Conservation (phyloP, 2,888 invertebrate species). For the Ophioninae sp. region DNA sequence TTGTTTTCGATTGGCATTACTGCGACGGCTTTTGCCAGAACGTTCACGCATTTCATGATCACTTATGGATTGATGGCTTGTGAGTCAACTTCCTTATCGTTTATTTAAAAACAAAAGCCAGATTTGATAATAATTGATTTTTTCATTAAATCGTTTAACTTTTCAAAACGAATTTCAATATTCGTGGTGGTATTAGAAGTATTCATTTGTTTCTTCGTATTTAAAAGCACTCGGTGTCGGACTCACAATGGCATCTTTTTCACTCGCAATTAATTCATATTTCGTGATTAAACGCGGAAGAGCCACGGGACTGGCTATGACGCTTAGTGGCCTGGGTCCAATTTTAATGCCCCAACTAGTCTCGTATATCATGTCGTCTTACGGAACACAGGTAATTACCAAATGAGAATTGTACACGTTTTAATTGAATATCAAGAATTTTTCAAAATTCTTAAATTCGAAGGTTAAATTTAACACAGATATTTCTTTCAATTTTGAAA, state of each 20-base stretch:
- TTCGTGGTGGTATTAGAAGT: neutral
- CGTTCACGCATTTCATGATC: conserved; percentile 84
- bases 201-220: conserved; percentile 72
- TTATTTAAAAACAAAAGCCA: neutral
- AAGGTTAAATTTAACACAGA: too few species aligned
- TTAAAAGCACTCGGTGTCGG: conserved; percentile 84
- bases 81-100: conserved; percentile 80
- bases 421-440: too few species aligned
- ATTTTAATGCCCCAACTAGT: conserved; percentile 86
- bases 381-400: conserved; percentile 81
- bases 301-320: conserved; percentile 85
- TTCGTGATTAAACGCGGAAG: conserved; percentile 85
- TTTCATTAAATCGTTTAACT: neutral
- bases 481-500: too few species aligned
- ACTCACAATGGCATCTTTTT: conserved; percentile 84
- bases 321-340: conserved; percentile 86
- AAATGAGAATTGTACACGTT: neutral
- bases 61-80: conserved; percentile 87
- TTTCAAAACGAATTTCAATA: neutral
- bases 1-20: conserved; percentile 84
- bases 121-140: neutral
- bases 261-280: conserved; percentile 86
- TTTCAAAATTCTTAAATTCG: too few species aligned
- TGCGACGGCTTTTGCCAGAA: conserved; percentile 83
- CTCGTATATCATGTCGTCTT: conserved; percentile 83